Conservation (phyloP, 2,113 vertebrate genomes). For the Silurus glanis region DNA sequence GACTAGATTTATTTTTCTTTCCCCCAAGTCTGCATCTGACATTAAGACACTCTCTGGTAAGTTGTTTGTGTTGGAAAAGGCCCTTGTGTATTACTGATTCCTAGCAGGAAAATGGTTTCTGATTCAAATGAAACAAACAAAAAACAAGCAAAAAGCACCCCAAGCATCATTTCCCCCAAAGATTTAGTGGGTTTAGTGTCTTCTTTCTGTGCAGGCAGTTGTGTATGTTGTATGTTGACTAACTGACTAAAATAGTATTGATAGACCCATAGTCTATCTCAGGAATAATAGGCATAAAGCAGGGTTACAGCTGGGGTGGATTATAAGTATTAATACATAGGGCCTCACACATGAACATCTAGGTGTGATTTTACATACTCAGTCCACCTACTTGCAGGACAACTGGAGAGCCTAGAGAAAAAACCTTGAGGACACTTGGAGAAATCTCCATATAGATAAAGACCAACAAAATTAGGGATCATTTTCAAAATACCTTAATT, state of each 20-base stretch:
- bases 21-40: not conserved
- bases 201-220: not conserved
- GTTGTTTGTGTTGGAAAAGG: not conserved
- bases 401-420: not conserved
- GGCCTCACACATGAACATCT: not conserved
- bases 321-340: not conserved
- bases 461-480: not conserved
- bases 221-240: not conserved
- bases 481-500: not conserved
- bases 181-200: not conserved
- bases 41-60: not conserved
- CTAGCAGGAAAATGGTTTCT: no score
- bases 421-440: not conserved
- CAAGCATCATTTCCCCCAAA: not conserved
- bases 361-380: not conserved
- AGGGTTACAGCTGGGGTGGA: not conserved
- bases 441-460: not conserved
- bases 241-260: not conserved
- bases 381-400: not conserved
- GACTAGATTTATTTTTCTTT: not conserved
- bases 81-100: not conserved
- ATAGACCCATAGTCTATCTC: not conserved
- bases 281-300: not conserved
- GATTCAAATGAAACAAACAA: not conserved
- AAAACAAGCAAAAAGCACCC: not conserved